Evolutionary conservation across 2,797 vertebrate species (phyloP), one percentile per base, ranked within the genome.

Genomic region (Botia almorhae): DNA sequence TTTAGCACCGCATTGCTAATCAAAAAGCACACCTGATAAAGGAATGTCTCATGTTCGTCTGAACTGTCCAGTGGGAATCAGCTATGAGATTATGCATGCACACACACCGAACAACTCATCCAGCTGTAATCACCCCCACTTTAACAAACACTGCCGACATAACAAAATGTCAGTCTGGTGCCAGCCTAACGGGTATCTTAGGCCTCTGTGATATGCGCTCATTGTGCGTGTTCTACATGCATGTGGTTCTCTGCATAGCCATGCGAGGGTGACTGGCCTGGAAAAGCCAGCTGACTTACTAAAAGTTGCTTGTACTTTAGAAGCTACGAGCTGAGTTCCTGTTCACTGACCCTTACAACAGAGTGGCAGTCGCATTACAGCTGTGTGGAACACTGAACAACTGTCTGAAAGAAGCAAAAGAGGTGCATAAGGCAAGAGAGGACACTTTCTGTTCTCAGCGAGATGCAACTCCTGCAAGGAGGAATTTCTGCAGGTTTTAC

Each of bases 41-140:
- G 89, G 91, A 94, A 95, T 94, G 90, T 93, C 85, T 85, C 87
- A 83, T 81, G 85, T 77, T 81, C 82, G 51, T 84, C 84, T 50
- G 43, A 88, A 77, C 43, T 82, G 61, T 17, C 51, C 10, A 8
- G 26, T 12, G n/a, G 14, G 50, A 80, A 16, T 56, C 12, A 36
- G 1, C n/a, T n/a, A n/a, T n/a, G n/a, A n/a, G n/a, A n/a, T n/a
- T n/a, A 84, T 23, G 39, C 26, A 77, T 26, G 53, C 29, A 74
- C 63, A 33, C 19, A 10, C 60, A 43, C 36, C 55, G 29, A 21
- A 64, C 55, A 55, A 12, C 51, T 76, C 36, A 76, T 21, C 17
- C 3, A 2, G 14, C 13, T 33, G 10, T 55, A 80, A 74, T 69
- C 63, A 26, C 46, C 50, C 63, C 46, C 14, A 17, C 53, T 73